phyloP scores from a whole-genome alignment of 2,888 invertebrate species.

The Drosophila colorata region DNA sequence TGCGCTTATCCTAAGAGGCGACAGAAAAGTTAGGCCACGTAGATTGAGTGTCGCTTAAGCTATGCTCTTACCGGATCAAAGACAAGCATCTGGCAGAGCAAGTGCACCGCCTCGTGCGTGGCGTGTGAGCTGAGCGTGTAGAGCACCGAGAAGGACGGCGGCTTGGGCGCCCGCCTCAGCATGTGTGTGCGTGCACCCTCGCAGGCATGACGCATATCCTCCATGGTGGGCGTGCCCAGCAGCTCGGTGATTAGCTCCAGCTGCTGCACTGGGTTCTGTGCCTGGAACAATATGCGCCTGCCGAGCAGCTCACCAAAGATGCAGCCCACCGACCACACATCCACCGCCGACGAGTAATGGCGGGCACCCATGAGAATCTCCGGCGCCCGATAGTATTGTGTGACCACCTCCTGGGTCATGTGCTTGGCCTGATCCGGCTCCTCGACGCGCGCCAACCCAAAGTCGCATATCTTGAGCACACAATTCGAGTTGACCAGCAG shows the following conservation, averaged over 20 bases:
- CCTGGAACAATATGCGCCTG: constrained; percentile 98
- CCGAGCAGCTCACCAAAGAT: constrained; percentile 99
- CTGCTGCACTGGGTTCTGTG: constrained; percentile 98
- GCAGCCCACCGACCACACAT: constrained; percentile 99
- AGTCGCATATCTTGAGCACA: constrained; percentile 99
- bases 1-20: constrained; percentile 92
- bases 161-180: constrained; percentile 94
- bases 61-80: constrained; percentile 95
- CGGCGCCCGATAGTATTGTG: constrained; percentile 99
- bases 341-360: constrained; percentile 98
- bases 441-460: constrained; percentile 98
- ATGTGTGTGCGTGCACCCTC: constrained; percentile 97
- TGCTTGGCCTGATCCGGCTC: constrained; percentile 96
- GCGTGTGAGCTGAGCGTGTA: constrained; percentile 97
- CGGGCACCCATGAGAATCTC: constrained; percentile 99
- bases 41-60: constrained; percentile 4
- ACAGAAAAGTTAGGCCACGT: constrained; percentile 37
- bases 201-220: constrained; percentile 99
- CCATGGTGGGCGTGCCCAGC: constrained; percentile 96
- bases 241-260: constrained; percentile 98
- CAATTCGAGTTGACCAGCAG: constrained; percentile 99
- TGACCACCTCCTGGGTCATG: constrained; percentile 99
- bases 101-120: constrained; percentile 98
- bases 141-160: constrained; percentile 94
- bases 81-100: constrained; percentile 98